A percentile compares a stretch with the other conserved stretches of the same genome.
Evolutionary conservation across 2,888 invertebrate species (phyloP).

Genomic region (Lepidocyrtoides sp.): DNA sequence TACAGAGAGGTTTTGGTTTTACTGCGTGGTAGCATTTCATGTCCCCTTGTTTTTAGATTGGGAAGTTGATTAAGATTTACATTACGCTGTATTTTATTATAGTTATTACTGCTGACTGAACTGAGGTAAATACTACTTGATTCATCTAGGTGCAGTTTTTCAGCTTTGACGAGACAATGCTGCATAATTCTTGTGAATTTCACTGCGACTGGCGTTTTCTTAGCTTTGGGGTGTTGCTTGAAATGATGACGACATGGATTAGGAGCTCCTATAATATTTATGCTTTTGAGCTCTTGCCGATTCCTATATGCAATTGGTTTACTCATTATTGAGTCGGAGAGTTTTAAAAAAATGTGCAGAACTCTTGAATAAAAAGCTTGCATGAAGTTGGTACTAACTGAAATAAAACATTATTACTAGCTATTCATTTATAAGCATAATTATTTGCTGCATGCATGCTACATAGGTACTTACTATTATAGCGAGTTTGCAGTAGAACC

Average conservation of each 20-base stretch:
- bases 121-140: too few species aligned
- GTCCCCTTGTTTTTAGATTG: neutral
- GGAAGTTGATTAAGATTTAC: slow-evolving; percentile 6
- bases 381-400: too few species aligned
- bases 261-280: slow-evolving; percentile 75
- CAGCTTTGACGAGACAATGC: neutral
- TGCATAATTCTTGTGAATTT: neutral
- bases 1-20: too few species aligned
- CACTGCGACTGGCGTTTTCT: slow-evolving; percentile 70
- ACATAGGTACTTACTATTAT: too few species aligned
- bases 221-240: slow-evolving; percentile 75
- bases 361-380: neutral
- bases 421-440: too few species aligned
- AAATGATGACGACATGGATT: slow-evolving; percentile 74
- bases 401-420: too few species aligned
- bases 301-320: slow-evolving; percentile 64
- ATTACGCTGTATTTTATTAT: neutral
- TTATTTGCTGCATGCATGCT: too few species aligned
- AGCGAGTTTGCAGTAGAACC: too few species aligned
- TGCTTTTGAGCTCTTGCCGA: slow-evolving; percentile 60
- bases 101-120: too few species aligned
- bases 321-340: neutral
- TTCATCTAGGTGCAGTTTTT: neutral
- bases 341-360: neutral
- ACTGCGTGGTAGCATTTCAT: too few species aligned